These are phyloP conservation scores for Drosophila mimica DNA, from an alignment of 2,888 invertebrate species.

Conservation along the genomic window DNA sequence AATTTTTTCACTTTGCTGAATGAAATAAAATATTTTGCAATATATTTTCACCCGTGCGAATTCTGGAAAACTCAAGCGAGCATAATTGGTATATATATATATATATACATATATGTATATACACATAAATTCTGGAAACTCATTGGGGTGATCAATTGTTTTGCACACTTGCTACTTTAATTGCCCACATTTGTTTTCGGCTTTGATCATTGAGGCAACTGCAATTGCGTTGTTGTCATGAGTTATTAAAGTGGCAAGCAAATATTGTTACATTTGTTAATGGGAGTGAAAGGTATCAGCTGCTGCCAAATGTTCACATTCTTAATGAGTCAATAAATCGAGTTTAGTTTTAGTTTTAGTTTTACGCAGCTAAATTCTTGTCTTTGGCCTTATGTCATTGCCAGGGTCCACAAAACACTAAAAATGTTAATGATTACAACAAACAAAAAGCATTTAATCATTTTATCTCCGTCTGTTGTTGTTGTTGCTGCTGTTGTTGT, in stretches of 20 bases:
- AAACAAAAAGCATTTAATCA: conserved; percentile 7
- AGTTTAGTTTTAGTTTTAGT: conserved; percentile 2
- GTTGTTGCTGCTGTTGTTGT: not conserved
- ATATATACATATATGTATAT: no score
- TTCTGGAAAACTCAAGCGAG: not conserved
- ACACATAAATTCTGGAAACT: not conserved
- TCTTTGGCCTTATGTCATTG: conserved; percentile 30
- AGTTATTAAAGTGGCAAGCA: conserved; percentile 36
- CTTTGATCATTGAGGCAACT: conserved; percentile 39
- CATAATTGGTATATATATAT: not conserved
- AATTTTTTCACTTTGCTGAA: not conserved
- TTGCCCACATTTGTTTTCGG: conserved; percentile 3
- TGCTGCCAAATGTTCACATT: conserved; percentile 62
- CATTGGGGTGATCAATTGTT: not conserved
- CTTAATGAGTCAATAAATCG: conserved; percentile 74
- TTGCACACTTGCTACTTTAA: not conserved
- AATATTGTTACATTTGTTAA: conserved; percentile 34
- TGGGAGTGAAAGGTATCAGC: conserved; percentile 9
- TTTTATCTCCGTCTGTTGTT: not conserved
- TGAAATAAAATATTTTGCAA: not conserved
- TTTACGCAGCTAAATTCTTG: conserved; percentile 60
- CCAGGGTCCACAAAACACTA: conserved; percentile 16
- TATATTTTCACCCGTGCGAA: not conserved
- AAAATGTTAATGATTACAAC: conserved; percentile 22
- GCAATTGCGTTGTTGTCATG: conserved; percentile 20